Conservation (phyloP, 1,140 invertebrate species). For the Pseudomyrmex concolor region DNA sequence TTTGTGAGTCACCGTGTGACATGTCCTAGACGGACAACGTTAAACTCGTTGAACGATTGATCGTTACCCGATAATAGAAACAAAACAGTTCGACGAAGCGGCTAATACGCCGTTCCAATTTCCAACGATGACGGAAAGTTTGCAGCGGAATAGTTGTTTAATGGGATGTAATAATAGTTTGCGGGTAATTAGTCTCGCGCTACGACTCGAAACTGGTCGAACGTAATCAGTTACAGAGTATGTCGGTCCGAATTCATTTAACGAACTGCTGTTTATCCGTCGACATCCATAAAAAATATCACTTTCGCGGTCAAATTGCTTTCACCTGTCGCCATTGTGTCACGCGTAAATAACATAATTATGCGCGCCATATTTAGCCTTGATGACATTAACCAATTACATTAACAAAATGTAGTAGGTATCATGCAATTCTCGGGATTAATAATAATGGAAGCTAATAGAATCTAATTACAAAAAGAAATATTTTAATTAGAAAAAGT, state of each 20-base stretch:
- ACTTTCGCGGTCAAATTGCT: slow-evolving; percentile 42
- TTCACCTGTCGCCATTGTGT: slow-evolving; percentile 27
- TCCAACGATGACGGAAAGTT: slow-evolving; percentile 69
- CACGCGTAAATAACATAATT: slow-evolving; percentile 53
- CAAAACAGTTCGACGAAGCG: slow-evolving; percentile 69
- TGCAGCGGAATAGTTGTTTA: slow-evolving; percentile 73
- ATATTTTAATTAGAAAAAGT: neutral
- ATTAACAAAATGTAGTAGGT: slow-evolving; percentile 1
- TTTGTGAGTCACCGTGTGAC: neutral
- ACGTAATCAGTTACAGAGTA: slow-evolving; percentile 62
- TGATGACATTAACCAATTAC: neutral
- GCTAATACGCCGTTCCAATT: slow-evolving; percentile 69
- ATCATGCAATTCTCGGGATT: neutral
- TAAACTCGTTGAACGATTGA: slow-evolving; percentile 69
- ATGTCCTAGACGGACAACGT: slow-evolving; percentile 37
- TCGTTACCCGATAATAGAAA: slow-evolving; percentile 76
- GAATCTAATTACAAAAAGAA: slow-evolving; percentile 11
- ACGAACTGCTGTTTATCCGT: slow-evolving; percentile 54
- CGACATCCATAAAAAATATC: slow-evolving; percentile 60
- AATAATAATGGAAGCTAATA: neutral
- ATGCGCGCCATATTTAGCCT: slow-evolving; percentile 6
- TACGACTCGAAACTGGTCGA: slow-evolving; percentile 65
- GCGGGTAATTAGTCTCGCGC: slow-evolving; percentile 77
- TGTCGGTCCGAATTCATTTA: slow-evolving; percentile 49
- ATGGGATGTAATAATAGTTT: slow-evolving; percentile 75